A percentile compares a stretch with the other conserved stretches of the same genome.
phyloP scores from a whole-genome alignment of 1,140 invertebrate species.

The Probaryconus sp. region DNA sequence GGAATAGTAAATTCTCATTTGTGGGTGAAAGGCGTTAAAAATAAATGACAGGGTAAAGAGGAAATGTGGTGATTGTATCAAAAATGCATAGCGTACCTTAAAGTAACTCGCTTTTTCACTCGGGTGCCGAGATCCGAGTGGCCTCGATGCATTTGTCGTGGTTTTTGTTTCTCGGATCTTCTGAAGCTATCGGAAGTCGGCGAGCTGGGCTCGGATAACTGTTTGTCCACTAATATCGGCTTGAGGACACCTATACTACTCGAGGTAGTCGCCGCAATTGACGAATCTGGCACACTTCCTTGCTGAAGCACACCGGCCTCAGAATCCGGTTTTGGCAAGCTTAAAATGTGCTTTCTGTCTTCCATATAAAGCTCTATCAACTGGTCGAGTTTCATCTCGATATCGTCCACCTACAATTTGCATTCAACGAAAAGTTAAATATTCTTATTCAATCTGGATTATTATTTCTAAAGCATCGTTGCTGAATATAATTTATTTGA shows the following conservation, averaged over 20 bases:
- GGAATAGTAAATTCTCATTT: too few relatives aligned
- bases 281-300: conserved; percentile 57
- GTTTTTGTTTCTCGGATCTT: conserved; percentile 72
- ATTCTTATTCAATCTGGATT: too few relatives aligned
- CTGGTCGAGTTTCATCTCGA: conserved; percentile 95
- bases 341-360: conserved; percentile 85
- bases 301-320: conserved; percentile 22
- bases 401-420: conserved; percentile 89
- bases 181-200: conserved; percentile 80
- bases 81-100: conserved; percentile 79
- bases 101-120: conserved; percentile 90
- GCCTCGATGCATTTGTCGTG: conserved; percentile 84
- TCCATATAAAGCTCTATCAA: conserved; percentile 95
- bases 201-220: conserved; percentile 88
- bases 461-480: too few relatives aligned
- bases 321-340: conserved; percentile 75
- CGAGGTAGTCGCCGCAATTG: conserved; percentile 60
- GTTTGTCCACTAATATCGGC: conserved; percentile 84
- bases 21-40: background rate
- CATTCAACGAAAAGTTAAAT: background rate
- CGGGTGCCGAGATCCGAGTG: conserved; percentile 89
- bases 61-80: conserved; percentile 19
- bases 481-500: too few relatives aligned
- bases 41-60: conserved; percentile 46
- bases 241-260: conserved; percentile 74